Percentiles rank a stretch among this genome's conserved stretches.
Evolutionary conservation across 2,113 vertebrate species (phyloP).

Genomic region (Atherinomorus stipes): DNA sequence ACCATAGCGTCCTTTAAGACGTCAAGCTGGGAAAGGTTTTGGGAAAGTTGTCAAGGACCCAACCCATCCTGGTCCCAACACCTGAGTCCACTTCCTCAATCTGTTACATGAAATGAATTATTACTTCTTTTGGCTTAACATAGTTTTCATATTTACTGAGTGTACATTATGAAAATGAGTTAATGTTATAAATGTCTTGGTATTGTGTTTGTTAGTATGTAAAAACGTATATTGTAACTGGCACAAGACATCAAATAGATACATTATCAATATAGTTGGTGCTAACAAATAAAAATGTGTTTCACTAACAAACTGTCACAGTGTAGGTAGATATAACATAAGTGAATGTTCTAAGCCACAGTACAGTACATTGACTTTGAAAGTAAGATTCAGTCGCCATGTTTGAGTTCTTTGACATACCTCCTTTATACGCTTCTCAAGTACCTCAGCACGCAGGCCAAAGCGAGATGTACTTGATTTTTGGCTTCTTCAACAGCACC

Average conservation of each 20-base stretch:
- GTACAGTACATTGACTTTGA: too few species aligned
- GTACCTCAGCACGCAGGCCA: conserved; percentile 76
- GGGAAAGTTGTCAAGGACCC: conserved; percentile 94
- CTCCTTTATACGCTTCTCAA: conserved; percentile 81
- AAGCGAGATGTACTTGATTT: conserved; percentile 52
- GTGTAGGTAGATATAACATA: too few species aligned
- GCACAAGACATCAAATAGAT: too few species aligned
- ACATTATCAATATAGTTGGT: too few species aligned
- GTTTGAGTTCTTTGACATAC: conserved; percentile 69
- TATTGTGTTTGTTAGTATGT: neutral
- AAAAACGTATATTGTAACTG: too few species aligned
- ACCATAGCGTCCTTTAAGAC: conserved; percentile 79
- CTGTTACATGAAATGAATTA: conserved; percentile 60
- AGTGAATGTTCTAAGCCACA: too few species aligned
- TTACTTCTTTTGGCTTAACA: neutral
- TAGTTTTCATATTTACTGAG: neutral
- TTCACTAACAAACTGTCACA: too few species aligned
- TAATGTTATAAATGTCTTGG: neutral
- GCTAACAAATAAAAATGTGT: too few species aligned
- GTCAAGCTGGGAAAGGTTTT: conserved; percentile 80
- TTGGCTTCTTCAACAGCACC: conserved; percentile 74
- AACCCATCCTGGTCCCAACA: conserved; percentile 83
- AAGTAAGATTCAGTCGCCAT: neutral
- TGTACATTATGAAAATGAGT: neutral
- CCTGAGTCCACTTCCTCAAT: conserved; percentile 75